These are phyloP conservation scores for Chymomyza costata DNA, from an alignment of 1,140 invertebrate species.

Conservation along the genomic window DNA sequence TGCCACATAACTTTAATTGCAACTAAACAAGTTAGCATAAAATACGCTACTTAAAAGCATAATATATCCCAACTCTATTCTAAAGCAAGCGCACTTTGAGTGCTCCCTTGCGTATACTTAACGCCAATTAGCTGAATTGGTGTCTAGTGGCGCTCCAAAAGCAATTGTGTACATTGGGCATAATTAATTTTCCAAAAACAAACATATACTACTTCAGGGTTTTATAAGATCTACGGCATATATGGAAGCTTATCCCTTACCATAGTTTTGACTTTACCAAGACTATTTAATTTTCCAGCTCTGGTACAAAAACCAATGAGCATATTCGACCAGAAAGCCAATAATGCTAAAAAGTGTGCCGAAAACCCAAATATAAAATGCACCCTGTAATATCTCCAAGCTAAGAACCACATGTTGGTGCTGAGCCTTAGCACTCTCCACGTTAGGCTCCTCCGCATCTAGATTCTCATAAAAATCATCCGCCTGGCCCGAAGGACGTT, in stretches of 20 bases:
- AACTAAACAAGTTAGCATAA: background rate
- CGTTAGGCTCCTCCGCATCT: too few species aligned
- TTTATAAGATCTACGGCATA: too few species aligned
- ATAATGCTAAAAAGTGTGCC: conserved; percentile 38
- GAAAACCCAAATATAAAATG: conserved; percentile 53
- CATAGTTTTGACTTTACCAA: too few species aligned
- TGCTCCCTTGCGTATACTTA: conserved; percentile 6
- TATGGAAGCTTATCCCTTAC: too few species aligned
- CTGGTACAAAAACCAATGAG: conserved; percentile 9
- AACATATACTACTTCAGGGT: too few species aligned
- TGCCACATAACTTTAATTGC: conserved; percentile 13
- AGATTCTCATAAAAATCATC: conserved; percentile 54
- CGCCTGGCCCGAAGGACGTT: conserved; percentile 23
- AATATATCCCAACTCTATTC: background rate
- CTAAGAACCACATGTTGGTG: conserved; percentile 51
- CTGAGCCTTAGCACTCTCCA: conserved; percentile 33
- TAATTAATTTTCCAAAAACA: too few species aligned
- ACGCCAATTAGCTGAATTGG: conserved; percentile 1
- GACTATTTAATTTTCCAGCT: too few species aligned
- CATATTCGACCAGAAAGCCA: conserved; percentile 39
- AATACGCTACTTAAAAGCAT: background rate
- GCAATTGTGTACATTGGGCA: too few species aligned
- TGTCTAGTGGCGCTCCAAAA: too few species aligned
- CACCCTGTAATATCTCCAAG: conserved; percentile 52
- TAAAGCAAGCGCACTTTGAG: too few species aligned